phyloP scores from a whole-genome alignment of 1,140 invertebrate genomes.

The Pachypsylla venusta region DNA sequence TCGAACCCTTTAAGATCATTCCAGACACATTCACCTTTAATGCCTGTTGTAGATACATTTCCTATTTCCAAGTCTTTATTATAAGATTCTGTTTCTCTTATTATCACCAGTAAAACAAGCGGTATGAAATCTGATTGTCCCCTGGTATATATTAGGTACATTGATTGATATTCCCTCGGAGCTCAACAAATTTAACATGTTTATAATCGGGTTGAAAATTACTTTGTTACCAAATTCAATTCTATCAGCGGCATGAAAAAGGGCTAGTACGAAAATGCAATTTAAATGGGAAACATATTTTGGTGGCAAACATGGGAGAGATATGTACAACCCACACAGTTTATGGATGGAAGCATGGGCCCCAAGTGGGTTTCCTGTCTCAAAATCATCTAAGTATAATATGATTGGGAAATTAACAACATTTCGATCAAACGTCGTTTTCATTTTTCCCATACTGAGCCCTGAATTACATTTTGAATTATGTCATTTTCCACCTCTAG shows the following conservation, averaged over 20 bases:
- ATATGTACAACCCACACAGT: slow-evolving; percentile 19
- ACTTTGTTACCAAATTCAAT: slow-evolving; percentile 14
- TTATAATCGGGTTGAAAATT: slow-evolving; percentile 13
- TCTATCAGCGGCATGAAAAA: slow-evolving; percentile 19
- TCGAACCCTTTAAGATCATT: slow-evolving; percentile 16
- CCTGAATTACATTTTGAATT: slow-evolving; percentile 12
- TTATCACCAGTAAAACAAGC: slow-evolving; percentile 17
- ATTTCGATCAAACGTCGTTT: not conserved
- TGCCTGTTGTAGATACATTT: slow-evolving; percentile 13
- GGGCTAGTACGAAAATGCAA: slow-evolving; percentile 19
- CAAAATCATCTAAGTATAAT: slow-evolving; percentile 20
- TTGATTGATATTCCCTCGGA: slow-evolving; percentile 12
- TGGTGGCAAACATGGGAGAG: slow-evolving; percentile 19
- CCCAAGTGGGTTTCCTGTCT: slow-evolving; percentile 19
- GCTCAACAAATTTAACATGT: not conserved
- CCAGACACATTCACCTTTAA: slow-evolving; percentile 20
- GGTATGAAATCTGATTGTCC: slow-evolving; percentile 20
- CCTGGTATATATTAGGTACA: slow-evolving; percentile 16
- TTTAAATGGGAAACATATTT: slow-evolving; percentile 18
- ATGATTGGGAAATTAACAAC: slow-evolving; percentile 16
- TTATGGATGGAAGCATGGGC: slow-evolving; percentile 19
- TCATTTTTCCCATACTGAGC: slow-evolving; percentile 12
- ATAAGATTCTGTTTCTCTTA: slow-evolving; percentile 18
- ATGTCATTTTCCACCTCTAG: slow-evolving; percentile 5
- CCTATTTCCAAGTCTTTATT: slow-evolving; percentile 7